These are phyloP conservation scores for Cordylochernes scorpioides DNA, from an alignment of 2,888 invertebrate genomes.

Conservation along the genomic window DNA sequence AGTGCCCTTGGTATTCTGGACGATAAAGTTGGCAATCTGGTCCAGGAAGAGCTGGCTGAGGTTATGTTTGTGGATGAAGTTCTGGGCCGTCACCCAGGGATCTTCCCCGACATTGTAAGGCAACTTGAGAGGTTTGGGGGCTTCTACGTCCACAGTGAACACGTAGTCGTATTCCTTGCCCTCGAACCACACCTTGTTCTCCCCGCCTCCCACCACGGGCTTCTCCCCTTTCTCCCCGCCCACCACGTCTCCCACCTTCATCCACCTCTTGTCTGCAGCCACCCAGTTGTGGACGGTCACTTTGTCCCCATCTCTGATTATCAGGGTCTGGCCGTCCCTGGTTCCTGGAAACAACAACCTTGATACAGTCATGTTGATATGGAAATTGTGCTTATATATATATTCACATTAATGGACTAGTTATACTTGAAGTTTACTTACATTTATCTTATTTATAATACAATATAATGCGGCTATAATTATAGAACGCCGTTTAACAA, in stretches of 20 bases:
- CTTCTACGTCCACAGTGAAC: conserved; percentile 76
- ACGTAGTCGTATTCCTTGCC: conserved; percentile 84
- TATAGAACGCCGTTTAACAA: no score
- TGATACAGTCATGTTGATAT: no score
- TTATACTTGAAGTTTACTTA: no score
- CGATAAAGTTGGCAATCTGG: conserved; percentile 3
- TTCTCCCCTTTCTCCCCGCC: no score
- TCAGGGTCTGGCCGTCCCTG: conserved; percentile 51
- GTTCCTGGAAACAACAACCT: no score
- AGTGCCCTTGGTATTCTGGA: conserved; percentile 1
- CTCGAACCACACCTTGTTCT: no score
- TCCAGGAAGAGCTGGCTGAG: conserved; percentile 3
- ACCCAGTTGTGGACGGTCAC: conserved; percentile 43
- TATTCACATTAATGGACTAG: no score
- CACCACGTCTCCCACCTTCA: conserved; percentile 62
- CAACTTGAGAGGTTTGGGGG: conserved; percentile 49
- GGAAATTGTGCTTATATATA: no score
- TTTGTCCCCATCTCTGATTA: conserved; percentile 43
- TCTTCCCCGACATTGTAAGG: conserved; percentile 73
- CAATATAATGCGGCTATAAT: no score
- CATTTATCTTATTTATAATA: no score
- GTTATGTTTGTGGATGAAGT: conserved; percentile 50
- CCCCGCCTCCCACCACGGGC: no score
- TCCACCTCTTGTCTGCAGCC: conserved; percentile 34
- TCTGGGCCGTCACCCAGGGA: conserved; percentile 70